Base-by-base conservation (phyloP, 2,888 invertebrate genomes). In the Drosophila ustulata region DNA sequence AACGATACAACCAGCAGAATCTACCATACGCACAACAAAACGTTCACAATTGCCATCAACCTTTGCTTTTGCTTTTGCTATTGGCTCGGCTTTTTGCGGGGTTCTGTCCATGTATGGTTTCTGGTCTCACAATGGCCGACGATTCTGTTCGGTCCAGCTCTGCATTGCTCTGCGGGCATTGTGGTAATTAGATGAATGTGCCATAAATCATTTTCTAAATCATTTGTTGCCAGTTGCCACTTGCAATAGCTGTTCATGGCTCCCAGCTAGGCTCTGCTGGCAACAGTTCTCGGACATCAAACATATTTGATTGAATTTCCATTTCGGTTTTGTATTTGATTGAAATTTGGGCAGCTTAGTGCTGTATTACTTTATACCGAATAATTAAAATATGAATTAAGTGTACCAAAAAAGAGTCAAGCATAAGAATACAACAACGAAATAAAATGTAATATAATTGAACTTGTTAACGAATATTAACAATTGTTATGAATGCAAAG, bases 131-230 rank as follows among this genome's bases (percentile, higher is more conserved):
- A 39, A 13, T 41, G 39, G 39, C 2, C 39, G 7, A 18, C 61
- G 11, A 13, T 18, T 7, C 39, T 52, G 64, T 43, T 43, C 6
- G 8, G 41, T 47, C 30, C 6, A 7, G 30, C 50, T 30, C 32
- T 47, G 41, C 62, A 46, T 49, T 26, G 41, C 69, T 66, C 78
- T 82, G 81, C 77, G 83, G 81, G 71, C 66, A 26, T 73, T 75
- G 79, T 81, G 83, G 83, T 84, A 84, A 84, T 84, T 84, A 86
- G 87, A 86, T 83, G 87, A 86, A 86, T 83, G 77, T 75, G 79
- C 84, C 83, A 84, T 84, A 84, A 84, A 84, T 84, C 87, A 84
- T 86, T 84, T 83, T 83, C 83, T 77, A 84, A 83, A 83, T 86
- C 83, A 86, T 84, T 83, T 81, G 79, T 77, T 86, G 74, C 71